Percentiles rank a stretch among this genome's conserved stretches.
phyloP scores from a whole-genome alignment of 2,797 vertebrate species.

The Microctenopoma stevenorrisi region DNA sequence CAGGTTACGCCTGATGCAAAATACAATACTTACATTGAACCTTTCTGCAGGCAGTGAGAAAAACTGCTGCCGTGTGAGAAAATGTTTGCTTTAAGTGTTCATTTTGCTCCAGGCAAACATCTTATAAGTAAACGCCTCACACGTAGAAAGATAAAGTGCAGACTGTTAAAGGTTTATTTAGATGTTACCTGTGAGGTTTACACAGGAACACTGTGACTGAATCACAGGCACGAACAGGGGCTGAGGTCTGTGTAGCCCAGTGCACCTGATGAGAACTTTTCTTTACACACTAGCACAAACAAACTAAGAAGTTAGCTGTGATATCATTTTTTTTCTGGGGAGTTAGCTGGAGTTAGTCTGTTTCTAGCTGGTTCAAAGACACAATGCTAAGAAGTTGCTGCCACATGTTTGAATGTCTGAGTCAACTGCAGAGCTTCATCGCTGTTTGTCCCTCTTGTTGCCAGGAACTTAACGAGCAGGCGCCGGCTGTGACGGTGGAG shows the following conservation, averaged over 20 bases:
- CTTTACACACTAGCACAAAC: too few species aligned
- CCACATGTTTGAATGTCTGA: background rate
- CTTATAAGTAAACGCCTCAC: background rate
- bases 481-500: background rate
- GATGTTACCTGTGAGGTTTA: too few species aligned
- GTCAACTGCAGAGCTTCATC: background rate
- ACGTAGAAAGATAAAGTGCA: background rate
- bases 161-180: background rate
- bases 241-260: too few species aligned
- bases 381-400: background rate
- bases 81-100: too few species aligned
- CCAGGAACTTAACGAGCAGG: slow-evolving; percentile 51
- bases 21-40: too few species aligned
- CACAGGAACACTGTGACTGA: too few species aligned
- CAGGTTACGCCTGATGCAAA: too few species aligned
- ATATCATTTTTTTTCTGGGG: background rate
- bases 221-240: too few species aligned
- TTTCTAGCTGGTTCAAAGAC: background rate
- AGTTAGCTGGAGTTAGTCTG: background rate
- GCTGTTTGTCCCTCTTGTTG: slow-evolving; percentile 38
- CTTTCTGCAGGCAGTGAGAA: too few species aligned
- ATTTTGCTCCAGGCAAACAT: background rate
- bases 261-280: too few species aligned
- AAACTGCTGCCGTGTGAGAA: too few species aligned
- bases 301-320: background rate